Evolutionary conservation across 2,113 vertebrate species (phyloP).

Genomic region (Dinomys branickii): DNA sequence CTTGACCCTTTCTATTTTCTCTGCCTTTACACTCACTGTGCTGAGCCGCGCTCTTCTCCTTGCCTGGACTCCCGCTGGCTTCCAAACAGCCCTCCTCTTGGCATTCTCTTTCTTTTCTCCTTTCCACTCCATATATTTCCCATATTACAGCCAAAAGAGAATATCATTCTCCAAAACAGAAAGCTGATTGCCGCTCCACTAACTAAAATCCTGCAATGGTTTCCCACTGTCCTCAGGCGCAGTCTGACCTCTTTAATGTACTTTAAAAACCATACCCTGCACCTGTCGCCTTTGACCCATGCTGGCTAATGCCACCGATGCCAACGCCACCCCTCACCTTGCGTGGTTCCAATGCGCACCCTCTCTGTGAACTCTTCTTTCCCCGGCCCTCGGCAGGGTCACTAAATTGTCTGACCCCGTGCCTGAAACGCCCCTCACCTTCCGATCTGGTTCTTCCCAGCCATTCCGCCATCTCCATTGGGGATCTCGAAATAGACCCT

Average conservation of each 20-base stretch:
- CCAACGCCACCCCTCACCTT: background rate
- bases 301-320: too few relatives aligned
- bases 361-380: background rate
- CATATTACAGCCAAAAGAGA: background rate
- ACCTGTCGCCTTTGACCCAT: background rate
- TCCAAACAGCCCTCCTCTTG: background rate
- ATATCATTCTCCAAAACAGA: background rate
- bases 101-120: background rate
- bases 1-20: background rate
- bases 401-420: background rate
- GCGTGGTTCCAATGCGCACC: accelerated
- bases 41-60: background rate
- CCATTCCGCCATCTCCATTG: background rate
- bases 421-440: background rate
- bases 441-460: background rate
- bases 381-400: background rate
- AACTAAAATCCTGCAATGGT: background rate
- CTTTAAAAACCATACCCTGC: background rate
- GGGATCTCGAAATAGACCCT: background rate
- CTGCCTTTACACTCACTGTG: background rate
- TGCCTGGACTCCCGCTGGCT: background rate
- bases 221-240: background rate
- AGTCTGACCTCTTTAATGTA: background rate
- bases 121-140: background rate
- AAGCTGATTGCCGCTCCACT: background rate